Conservation (phyloP, 2,113 vertebrate species). For the Galbula dea region DNA sequence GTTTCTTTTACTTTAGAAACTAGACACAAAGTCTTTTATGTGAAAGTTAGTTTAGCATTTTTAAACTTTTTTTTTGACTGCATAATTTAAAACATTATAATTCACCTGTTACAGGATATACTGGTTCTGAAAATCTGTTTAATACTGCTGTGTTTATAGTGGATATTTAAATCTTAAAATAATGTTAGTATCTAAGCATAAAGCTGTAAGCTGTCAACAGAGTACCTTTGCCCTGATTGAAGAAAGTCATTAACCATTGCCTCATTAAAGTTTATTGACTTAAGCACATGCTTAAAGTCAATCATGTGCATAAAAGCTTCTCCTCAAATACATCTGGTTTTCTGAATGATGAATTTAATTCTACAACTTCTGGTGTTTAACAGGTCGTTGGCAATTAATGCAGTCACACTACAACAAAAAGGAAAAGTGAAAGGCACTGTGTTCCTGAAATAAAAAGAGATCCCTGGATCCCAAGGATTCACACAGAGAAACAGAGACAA, state of each 20-base stretch:
- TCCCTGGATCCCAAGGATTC: not conserved
- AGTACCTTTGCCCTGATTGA: not conserved
- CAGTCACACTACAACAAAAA: not conserved
- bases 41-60: not conserved
- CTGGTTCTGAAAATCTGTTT: not conserved
- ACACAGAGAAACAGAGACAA: not conserved
- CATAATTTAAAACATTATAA: not conserved
- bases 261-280: conserved; percentile 33
- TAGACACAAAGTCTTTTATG: not conserved
- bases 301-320: conserved; percentile 1
- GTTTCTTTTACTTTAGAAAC: not conserved
- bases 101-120: not conserved
- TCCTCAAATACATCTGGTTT: not conserved
- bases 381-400: not conserved
- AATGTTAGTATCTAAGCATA: not conserved
- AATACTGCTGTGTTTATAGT: not conserved
- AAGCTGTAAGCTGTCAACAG: not conserved
- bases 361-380: not conserved
- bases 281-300: conserved; percentile 8
- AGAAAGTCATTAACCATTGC: not conserved
- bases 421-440: not conserved
- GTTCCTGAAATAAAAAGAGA: not conserved
- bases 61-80: not conserved
- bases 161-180: conserved; percentile 5
- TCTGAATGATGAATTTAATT: not conserved